Conservation (phyloP, 2,888 invertebrate genomes). For the Tiliacea aurago region DNA sequence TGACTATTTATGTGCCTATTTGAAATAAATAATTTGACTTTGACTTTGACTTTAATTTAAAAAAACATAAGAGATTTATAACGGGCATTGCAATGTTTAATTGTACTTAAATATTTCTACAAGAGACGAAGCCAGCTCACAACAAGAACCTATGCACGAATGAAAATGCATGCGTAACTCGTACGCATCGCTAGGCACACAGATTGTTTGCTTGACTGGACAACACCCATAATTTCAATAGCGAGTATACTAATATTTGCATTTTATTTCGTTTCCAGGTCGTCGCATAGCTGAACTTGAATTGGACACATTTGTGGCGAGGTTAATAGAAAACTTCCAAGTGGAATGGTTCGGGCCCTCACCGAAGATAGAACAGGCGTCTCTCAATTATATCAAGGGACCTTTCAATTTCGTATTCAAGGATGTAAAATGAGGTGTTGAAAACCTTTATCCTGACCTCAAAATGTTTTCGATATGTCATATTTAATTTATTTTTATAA, state of each 20-base stretch:
- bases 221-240: conserved; percentile 81
- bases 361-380: conserved; percentile 67
- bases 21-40: no score
- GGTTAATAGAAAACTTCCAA: conserved; percentile 75
- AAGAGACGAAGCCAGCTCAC: not conserved
- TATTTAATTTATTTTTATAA: not conserved
- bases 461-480: not conserved
- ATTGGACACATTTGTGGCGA: conserved; percentile 84
- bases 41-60: no score
- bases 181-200: not conserved
- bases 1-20: no score
- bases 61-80: no score
- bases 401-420: conserved; percentile 82
- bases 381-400: conserved; percentile 77
- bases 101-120: not conserved
- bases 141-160: not conserved
- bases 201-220: not conserved
- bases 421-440: conserved; percentile 62
- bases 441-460: not conserved
- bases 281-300: conserved; percentile 92
- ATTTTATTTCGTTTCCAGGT: conserved; percentile 74
- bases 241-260: not conserved
- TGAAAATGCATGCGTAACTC: conserved; percentile 29
- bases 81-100: not conserved
- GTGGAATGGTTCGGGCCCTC: conserved; percentile 80